These are phyloP conservation scores for Diplodus sargus DNA, from an alignment of 2,797 vertebrate species.

Conservation along the genomic window DNA sequence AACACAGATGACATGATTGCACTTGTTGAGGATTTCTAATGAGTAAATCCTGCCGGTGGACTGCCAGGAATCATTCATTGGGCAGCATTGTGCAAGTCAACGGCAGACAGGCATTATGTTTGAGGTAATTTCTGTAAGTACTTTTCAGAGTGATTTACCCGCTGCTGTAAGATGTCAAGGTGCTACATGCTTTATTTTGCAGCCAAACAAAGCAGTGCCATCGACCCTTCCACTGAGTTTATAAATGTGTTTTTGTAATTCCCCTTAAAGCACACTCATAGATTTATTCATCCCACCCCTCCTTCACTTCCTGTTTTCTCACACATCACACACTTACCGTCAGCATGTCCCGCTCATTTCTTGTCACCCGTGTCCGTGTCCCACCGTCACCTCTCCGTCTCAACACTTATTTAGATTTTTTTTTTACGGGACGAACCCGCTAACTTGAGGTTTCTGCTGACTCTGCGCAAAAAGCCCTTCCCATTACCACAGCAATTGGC, in stretches of 20 bases:
- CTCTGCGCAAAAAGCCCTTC: conserved; percentile 51
- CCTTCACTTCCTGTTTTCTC: background rate
- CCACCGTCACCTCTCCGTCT: conserved; percentile 8
- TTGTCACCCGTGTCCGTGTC: conserved; percentile 5
- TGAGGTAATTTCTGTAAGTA: conserved; percentile 28
- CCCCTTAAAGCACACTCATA: background rate
- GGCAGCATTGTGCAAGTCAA: conserved; percentile 33
- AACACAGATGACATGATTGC: conserved; percentile 38
- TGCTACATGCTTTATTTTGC: conserved; percentile 16
- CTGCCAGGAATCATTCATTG: conserved; percentile 37
- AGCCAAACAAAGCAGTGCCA: conserved; percentile 14
- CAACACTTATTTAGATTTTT: conserved; percentile 50
- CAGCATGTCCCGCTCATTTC: conserved; percentile 8
- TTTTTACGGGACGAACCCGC: conserved; percentile 51
- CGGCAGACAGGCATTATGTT: conserved; percentile 18
- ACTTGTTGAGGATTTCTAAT: conserved; percentile 44
- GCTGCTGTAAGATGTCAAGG: conserved; percentile 14
- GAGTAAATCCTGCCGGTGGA: conserved; percentile 26
- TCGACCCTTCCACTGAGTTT: conserved; percentile 13
- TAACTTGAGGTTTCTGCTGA: conserved; percentile 65
- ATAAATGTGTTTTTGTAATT: conserved; percentile 1
- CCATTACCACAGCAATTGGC: conserved; percentile 62
- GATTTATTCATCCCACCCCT: background rate
- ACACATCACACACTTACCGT: background rate
- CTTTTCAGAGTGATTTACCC: conserved; percentile 38